These are phyloP conservation scores for Craseonycteris thonglongyai DNA, from an alignment of 2,113 vertebrate species.

Conservation along the genomic window DNA sequence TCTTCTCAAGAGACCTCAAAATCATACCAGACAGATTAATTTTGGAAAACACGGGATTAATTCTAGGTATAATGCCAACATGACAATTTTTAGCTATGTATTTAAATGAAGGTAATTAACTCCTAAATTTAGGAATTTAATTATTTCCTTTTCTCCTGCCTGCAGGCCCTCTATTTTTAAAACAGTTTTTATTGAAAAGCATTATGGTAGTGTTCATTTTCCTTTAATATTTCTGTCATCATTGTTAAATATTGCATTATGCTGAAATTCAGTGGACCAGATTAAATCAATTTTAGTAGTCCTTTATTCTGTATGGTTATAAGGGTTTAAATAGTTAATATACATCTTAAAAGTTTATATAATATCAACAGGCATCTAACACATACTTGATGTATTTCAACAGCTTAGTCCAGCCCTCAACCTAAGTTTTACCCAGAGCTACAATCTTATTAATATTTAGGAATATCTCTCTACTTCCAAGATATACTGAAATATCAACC, in stretches of 20 bases:
- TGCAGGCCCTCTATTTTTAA: not conserved
- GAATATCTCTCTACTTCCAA: not conserved
- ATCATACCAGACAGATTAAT: slow-evolving; percentile 32
- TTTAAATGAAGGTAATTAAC: slow-evolving; percentile 12
- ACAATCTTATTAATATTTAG: slow-evolving; percentile 47
- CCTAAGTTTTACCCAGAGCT: not conserved
- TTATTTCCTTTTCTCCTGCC: not conserved
- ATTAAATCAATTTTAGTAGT: slow-evolving; percentile 13
- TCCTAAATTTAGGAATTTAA: slow-evolving; percentile 32
- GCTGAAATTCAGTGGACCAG: not conserved
- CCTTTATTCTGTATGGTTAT: not conserved
- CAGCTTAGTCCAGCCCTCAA: not conserved
- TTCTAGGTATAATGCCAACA: not conserved
- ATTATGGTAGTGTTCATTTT: not conserved
- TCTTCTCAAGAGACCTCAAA: not conserved
- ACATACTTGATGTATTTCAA: not conserved
- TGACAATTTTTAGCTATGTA: slow-evolving; percentile 4
- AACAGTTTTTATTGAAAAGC: not conserved
- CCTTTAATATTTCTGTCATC: slow-evolving; percentile 10
- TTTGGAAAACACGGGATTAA: not conserved
- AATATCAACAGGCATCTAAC: not conserved
- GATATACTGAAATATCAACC: slow-evolving; percentile 36
- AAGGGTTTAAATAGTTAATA: not conserved
- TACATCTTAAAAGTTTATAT: not conserved
- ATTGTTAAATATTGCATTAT: not conserved